phyloP scores from a whole-genome alignment of 2,113 vertebrate genomes.

The Cacatua alba region DNA sequence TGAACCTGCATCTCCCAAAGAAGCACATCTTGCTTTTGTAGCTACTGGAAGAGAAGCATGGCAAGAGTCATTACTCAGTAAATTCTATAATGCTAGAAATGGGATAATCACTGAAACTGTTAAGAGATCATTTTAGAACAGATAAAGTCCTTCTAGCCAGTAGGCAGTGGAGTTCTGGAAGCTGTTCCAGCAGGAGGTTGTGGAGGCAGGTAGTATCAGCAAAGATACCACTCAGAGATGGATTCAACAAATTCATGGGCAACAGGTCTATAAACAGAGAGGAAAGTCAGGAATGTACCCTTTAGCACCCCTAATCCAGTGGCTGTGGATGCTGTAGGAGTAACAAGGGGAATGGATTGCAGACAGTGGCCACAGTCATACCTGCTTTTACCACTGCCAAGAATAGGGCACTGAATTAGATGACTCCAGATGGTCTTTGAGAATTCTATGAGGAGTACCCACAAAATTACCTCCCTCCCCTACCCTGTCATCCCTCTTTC shows the following conservation, averaged over 20 bases:
- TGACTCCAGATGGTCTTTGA: background rate
- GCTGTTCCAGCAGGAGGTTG: background rate
- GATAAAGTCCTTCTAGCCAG: background rate
- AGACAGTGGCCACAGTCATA: background rate
- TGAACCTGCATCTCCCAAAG: background rate
- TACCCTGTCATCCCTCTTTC: background rate
- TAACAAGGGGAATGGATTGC: background rate
- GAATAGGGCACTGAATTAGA: background rate
- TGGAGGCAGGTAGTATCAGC: background rate
- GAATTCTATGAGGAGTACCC: background rate
- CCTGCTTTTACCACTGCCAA: background rate
- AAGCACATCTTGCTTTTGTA: background rate
- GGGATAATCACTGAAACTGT: background rate
- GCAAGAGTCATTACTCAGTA: background rate
- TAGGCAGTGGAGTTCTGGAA: background rate
- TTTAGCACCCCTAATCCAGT: background rate
- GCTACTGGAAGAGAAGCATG: background rate
- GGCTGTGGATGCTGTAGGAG: background rate
- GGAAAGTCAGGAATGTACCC: background rate
- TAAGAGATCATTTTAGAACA: background rate
- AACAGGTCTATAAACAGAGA: background rate
- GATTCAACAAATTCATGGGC: background rate
- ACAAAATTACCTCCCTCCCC: background rate
- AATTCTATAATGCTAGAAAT: background rate
- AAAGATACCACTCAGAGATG: background rate